Base-by-base conservation (phyloP, 2,113 vertebrate species). In the Kryptolebias marmoratus region DNA sequence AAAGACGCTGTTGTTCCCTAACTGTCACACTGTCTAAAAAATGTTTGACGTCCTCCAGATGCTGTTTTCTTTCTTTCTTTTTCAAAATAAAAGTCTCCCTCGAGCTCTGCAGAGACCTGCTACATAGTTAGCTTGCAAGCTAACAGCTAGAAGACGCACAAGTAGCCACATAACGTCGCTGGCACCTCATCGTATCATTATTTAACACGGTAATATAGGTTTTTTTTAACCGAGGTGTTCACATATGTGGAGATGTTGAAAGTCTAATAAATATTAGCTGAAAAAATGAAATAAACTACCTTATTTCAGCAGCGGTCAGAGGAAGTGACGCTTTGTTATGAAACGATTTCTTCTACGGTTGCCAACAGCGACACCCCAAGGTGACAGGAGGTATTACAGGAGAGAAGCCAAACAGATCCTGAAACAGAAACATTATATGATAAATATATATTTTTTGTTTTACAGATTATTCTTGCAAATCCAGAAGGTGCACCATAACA, bases 251-350 rank as follows among this genome's bases (percentile, higher is more conserved):
- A 27, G 0, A 11, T 39, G 5, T 14, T 0, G 18, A 2, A 1
- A 2, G 2, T 53, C 7, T 27, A 53, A 1, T 12, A 13, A 11
- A 62, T 11, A 1, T 55, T 7, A 7, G 2, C 10, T 15, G 45
- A 5, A 55, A 22, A 61, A 45, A 13, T 61, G 11, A 55, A 36
- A 55, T 18, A 0, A 53, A 4, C 82, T 89, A 90, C 90, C 87
- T 90, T 22, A 22, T 22, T 22, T 66, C 11, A 60, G 42, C 77
- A 62, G 74, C 75, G 64, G 81, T 85, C 68, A 84, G 1, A 28
- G 81, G 85, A 89, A 28, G 68, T 87, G 81, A 86, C 85, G 87
- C 78, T 48, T 48, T 75, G 66, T 88, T 92, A 83, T 84, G 87
- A 68, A 80, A 84, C 0, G 0, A 12, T 12, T 77, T 31, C 58